Percentiles rank a stretch among this genome's conserved stretches.
phyloP scores from a whole-genome alignment of 2,888 invertebrate species.

The Deroplatys truncata region DNA sequence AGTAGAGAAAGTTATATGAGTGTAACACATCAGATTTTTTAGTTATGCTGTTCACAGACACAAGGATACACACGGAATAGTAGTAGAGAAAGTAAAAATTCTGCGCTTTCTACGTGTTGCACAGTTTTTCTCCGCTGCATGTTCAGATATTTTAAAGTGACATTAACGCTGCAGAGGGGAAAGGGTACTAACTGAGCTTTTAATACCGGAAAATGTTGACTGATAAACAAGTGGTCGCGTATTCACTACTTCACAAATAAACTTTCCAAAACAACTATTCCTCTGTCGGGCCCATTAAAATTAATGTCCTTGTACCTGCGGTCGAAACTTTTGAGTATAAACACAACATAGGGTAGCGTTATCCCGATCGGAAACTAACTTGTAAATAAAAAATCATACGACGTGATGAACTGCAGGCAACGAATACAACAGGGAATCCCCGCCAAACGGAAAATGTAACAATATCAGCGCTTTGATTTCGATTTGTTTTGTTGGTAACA shows the following conservation, averaged over 20 bases:
- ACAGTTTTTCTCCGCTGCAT: too few relatives aligned
- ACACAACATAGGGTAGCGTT: background rate
- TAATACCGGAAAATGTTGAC: background rate
- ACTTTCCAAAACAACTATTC: background rate
- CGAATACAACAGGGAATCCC: background rate
- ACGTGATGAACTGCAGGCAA: background rate
- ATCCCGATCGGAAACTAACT: background rate
- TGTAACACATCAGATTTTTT: too few relatives aligned
- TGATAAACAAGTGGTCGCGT: too few relatives aligned
- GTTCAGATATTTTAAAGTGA: too few relatives aligned
- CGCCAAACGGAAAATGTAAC: background rate
- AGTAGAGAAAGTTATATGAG: too few relatives aligned
- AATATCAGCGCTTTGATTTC: background rate
- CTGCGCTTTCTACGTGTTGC: too few relatives aligned
- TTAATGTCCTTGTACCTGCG: background rate
- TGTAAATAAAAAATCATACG: background rate
- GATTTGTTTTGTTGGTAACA: background rate
- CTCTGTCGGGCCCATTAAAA: background rate
- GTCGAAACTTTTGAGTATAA: background rate
- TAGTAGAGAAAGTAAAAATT: too few relatives aligned
- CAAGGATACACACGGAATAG: too few relatives aligned
- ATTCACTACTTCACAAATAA: background rate
- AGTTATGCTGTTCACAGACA: too few relatives aligned
- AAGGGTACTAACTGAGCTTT: too few relatives aligned
- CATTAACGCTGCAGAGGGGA: background rate